These are phyloP conservation scores for Carcharodon carcharias DNA, from an alignment of 2,797 vertebrate genomes.

Conservation along the genomic window DNA sequence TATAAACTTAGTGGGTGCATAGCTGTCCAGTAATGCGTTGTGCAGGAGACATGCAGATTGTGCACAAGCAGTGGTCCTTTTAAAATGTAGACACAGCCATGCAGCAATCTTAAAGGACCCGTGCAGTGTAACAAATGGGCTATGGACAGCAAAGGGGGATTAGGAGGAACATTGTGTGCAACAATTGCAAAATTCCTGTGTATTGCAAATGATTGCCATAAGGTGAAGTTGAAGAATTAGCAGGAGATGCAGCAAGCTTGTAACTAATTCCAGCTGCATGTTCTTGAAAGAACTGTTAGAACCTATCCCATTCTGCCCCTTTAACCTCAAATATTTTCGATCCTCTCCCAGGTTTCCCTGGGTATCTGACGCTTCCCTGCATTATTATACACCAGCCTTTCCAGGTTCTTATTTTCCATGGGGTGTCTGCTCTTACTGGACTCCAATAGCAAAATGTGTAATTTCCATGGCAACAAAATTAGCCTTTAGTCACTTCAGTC, in stretches of 20 bases:
- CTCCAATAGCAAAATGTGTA: not conserved
- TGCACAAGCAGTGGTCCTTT: too few relatives aligned
- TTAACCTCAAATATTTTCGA: slow-evolving; percentile 8
- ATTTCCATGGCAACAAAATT: not conserved
- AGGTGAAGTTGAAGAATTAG: not conserved
- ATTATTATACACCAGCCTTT: not conserved
- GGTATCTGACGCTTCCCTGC: not conserved
- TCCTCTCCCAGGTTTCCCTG: not conserved
- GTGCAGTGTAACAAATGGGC: too few relatives aligned
- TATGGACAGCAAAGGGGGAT: too few relatives aligned
- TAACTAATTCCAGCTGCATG: not conserved
- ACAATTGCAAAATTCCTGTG: not conserved
- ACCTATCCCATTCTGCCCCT: not conserved
- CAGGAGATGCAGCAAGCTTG: not conserved
- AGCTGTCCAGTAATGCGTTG: too few relatives aligned
- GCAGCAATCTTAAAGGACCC: too few relatives aligned
- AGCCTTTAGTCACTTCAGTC: not conserved
- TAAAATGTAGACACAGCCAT: too few relatives aligned
- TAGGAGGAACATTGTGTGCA: too few relatives aligned
- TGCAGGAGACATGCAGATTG: too few relatives aligned
- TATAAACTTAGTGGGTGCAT: not conserved
- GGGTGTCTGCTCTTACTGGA: not conserved
- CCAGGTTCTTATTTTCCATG: not conserved
- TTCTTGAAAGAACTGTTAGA: not conserved
- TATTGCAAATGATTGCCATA: not conserved